Evolutionary conservation across 2,797 vertebrate species (phyloP).

Genomic region (Aplochiton taeniatus): DNA sequence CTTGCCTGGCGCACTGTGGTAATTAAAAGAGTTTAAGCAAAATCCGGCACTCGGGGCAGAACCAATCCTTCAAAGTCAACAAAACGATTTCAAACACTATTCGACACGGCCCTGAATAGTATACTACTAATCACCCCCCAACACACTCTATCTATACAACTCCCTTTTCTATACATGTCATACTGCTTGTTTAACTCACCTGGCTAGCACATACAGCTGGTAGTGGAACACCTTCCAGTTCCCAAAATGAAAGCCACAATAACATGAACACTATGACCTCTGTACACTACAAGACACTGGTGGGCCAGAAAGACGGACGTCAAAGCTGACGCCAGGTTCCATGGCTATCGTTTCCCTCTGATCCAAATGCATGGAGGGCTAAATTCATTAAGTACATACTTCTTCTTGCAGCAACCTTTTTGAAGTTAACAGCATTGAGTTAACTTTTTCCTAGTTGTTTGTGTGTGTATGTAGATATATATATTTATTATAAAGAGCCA

Average conservation of each 20-base stretch:
- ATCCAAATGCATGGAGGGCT: conserved; percentile 6
- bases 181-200: conserved; percentile 43
- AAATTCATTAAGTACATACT: not conserved
- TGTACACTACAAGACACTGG: conserved; percentile 43
- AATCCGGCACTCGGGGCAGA: too few relatives aligned
- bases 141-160: not conserved
- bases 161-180: not conserved
- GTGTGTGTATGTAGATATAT: too few relatives aligned
- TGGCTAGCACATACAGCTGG: not conserved
- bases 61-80: too few relatives aligned
- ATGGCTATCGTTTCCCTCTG: conserved; percentile 26
- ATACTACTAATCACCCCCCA: not conserved
- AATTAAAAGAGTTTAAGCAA: too few relatives aligned
- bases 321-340: conserved; percentile 29
- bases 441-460: too few relatives aligned
- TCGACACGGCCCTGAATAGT: too few relatives aligned
- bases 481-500: too few relatives aligned
- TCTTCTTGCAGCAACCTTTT: too few relatives aligned
- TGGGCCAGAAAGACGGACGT: conserved; percentile 13
- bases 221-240: conserved; percentile 7
- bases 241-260: conserved; percentile 41
- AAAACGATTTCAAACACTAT: too few relatives aligned
- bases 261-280: conserved; percentile 34
- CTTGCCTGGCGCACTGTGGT: too few relatives aligned
- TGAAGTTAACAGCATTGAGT: too few relatives aligned